Percentiles rank a stretch among this genome's conserved stretches.
phyloP scores from a whole-genome alignment of 1,140 invertebrate species.

The Kradibia gibbosae region DNA sequence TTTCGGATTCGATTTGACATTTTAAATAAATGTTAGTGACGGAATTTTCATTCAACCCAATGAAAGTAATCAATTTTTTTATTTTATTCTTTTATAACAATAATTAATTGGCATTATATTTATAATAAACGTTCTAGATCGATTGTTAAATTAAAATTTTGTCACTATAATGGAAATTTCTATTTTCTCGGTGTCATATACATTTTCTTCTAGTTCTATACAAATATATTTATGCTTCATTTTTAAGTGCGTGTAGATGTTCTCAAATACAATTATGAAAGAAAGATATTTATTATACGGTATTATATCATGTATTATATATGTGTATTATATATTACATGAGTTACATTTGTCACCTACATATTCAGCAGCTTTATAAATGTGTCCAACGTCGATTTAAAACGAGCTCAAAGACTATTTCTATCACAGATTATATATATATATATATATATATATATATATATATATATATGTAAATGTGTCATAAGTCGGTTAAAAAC shows the following conservation, averaged over 20 bases:
- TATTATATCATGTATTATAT: slow-evolving; percentile 25
- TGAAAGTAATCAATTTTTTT: not conserved
- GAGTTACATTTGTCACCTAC: slow-evolving; percentile 53
- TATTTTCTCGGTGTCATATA: not conserved
- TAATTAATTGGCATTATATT: not conserved
- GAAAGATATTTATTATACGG: slow-evolving; percentile 38
- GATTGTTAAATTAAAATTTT: slow-evolving; percentile 32
- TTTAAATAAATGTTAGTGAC: not conserved
- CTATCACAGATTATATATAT: not conserved
- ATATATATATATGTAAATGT: not conserved
- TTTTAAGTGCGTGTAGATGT: slow-evolving; percentile 55
- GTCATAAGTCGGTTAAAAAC: too few species aligned
- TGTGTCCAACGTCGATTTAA: slow-evolving; percentile 40
- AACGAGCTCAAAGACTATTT: slow-evolving; percentile 31
- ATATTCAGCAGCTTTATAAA: slow-evolving; percentile 60
- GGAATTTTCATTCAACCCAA: slow-evolving; percentile 9
- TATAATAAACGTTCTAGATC: slow-evolving; percentile 13
- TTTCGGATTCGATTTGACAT: slow-evolving; percentile 1
- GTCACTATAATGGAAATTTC: slow-evolving; percentile 14
- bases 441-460: not conserved
- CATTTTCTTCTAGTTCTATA: slow-evolving; percentile 8
- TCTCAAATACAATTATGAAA: slow-evolving; percentile 8
- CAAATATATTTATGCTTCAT: slow-evolving; percentile 35
- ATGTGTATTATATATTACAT: slow-evolving; percentile 60
- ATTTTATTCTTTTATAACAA: not conserved